phyloP scores from a whole-genome alignment of 2,888 invertebrate species.

The Drosophila eohydei region DNA sequence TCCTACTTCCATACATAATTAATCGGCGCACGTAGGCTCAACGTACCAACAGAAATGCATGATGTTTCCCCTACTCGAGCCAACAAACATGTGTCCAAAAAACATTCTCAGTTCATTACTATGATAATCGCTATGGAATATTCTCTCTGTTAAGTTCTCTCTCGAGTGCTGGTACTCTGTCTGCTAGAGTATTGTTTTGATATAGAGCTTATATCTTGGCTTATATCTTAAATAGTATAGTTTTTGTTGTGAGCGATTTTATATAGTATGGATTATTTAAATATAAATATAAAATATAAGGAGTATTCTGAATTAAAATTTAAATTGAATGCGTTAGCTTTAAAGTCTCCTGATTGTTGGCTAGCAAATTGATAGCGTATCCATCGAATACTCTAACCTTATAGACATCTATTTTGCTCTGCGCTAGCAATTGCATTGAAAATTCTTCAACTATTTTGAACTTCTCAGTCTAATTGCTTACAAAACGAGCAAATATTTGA shows the following conservation, averaged over 20 bases:
- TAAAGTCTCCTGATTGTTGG: no score
- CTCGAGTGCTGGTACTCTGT: background rate
- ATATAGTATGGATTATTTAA: no score
- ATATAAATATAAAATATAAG: no score
- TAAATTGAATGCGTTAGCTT: no score
- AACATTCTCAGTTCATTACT: conserved; percentile 6
- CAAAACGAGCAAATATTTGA: conserved; percentile 22
- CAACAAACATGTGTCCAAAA: background rate
- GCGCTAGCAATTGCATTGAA: background rate
- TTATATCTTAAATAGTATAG: background rate
- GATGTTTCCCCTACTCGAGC: conserved; percentile 3
- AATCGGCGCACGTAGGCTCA: conserved; percentile 54
- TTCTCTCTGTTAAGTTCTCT: background rate
- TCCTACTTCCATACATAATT: conserved; percentile 15
- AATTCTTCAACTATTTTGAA: background rate
- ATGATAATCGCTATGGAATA: background rate
- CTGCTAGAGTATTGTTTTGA: background rate
- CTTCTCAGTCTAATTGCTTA: conserved; percentile 4
- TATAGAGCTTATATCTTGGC: background rate
- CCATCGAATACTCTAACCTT: background rate
- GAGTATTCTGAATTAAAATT: no score
- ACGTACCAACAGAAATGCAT: conserved; percentile 10
- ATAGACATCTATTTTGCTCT: background rate
- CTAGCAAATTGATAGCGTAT: background rate
- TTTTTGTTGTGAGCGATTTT: no score